phyloP scores from a whole-genome alignment of 2,888 invertebrate genomes.

The Thumatha senex region DNA sequence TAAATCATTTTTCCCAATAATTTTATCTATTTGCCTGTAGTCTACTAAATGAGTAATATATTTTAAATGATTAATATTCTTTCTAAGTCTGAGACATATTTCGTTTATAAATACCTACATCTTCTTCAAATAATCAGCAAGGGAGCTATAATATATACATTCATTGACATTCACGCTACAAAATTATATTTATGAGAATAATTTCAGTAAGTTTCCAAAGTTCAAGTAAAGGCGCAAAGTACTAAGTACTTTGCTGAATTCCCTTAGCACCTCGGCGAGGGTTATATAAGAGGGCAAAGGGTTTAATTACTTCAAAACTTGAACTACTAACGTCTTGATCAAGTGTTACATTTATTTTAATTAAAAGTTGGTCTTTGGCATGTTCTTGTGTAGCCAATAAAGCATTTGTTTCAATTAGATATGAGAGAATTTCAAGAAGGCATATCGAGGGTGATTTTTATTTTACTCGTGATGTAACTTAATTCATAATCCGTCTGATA shows the following conservation, averaged over 20 bases:
- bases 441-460: too few relatives aligned
- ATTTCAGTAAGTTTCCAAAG: background rate
- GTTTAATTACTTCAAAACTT: constrained; percentile 11
- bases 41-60: too few relatives aligned
- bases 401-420: too few relatives aligned
- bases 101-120: background rate
- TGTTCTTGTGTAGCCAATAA: too few relatives aligned
- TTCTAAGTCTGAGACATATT: background rate
- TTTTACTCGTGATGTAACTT: too few relatives aligned
- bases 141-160: background rate
- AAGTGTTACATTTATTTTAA: constrained; percentile 5
- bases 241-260: background rate
- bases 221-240: background rate
- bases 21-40: too few relatives aligned
- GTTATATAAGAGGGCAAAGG: background rate
- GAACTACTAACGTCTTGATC: background rate
- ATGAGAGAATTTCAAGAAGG: too few relatives aligned
- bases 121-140: too few relatives aligned
- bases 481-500: too few relatives aligned
- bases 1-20: too few relatives aligned
- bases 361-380: background rate
- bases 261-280: background rate
- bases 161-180: background rate
- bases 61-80: too few relatives aligned
- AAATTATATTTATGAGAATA: background rate